Percentiles rank a stretch among this genome's conserved stretches.
These are phyloP conservation scores for Drosophila seguyi DNA, from an alignment of 1,140 invertebrate genomes.

Conservation along the genomic window DNA sequence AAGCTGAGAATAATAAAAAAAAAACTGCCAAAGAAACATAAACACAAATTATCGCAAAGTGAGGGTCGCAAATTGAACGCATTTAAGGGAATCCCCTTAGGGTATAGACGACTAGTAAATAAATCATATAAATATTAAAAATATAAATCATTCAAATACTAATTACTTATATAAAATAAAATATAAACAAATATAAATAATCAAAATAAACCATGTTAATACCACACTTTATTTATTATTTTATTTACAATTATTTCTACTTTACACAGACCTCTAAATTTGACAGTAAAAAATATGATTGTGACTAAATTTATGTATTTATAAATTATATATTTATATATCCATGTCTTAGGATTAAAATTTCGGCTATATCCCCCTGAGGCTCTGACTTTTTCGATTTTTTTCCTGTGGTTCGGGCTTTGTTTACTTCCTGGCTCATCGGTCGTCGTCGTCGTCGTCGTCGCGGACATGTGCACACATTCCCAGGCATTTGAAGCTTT, in stretches of 20 bases:
- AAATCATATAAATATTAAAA: not conserved
- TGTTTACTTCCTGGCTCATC: conserved; percentile 81
- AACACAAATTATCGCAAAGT: conserved; percentile 61
- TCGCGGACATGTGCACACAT: conserved; percentile 65
- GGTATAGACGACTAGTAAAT: not conserved
- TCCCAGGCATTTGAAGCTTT: conserved; percentile 70
- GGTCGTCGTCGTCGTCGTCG: conserved; percentile 29
- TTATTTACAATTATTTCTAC: too few species aligned
- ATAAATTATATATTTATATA: too few species aligned
- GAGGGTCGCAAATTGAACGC: conserved; percentile 59
- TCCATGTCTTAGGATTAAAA: too few species aligned
- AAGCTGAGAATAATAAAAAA: not conserved
- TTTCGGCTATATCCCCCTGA: conserved; percentile 2
- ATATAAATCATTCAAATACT: too few species aligned
- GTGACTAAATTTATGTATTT: not conserved
- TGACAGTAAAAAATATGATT: not conserved
- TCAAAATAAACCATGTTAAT: not conserved
- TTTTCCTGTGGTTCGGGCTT: conserved; percentile 46
- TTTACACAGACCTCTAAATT: not conserved
- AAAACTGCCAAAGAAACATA: conserved; percentile 42
- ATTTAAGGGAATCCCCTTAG: conserved; percentile 41
- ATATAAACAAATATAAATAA: not conserved
- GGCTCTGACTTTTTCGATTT: not conserved
- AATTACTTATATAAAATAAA: too few species aligned
- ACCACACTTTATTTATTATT: not conserved